Base-by-base conservation (phyloP, 2,113 vertebrate species). In the Aegithalos caudatus region DNA sequence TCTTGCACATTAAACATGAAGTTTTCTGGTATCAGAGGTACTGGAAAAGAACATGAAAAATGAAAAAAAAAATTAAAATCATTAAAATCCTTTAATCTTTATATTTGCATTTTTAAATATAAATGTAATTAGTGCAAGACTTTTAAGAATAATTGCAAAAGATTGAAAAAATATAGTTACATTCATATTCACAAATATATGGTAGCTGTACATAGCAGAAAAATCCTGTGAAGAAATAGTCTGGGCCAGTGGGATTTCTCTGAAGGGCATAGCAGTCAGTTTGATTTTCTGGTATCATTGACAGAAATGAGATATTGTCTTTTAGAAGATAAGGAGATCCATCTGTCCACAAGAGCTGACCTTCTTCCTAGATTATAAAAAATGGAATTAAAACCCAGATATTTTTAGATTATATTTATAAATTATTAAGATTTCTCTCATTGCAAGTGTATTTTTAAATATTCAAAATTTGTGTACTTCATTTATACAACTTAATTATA, bases 261-360 rank as follows among this genome's bases (percentile, higher is more conserved):
- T 98, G 98, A 67, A 99, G 97, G 74, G 98, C 98, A 69, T 98
- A 99, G 95, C 99, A 99, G 90, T 99, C 97, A 1, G 98, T 98
- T 81, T 99, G 98, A 87, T 98, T 98, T 96, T 97, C 94, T 69
- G 98, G 97, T 88, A 98, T 84, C 70, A 96, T 76, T 31, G 95
- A 89, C 58, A 98, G 96, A 44, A 96, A 79, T 92, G 97, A 97
- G 33, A 96, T 91, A 90, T 77, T 57, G 37, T 73, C 78, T 84
- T 95, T 95, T 16, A 98, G 98, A 93, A 97, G 96, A 95, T 97
- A 98, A 67, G 94, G 84, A 64, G 98, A 98, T 82, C 97, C 98
- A 97, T 99, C 98, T 50, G 98, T 98, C 98, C 98, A 99, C 29
- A 94, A 70, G 48, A 98, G 95, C n/a, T 80, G 97, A 72, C 98